These are phyloP conservation scores for Puffinus mauretanicus DNA, from an alignment of 2,113 vertebrate species.

Conservation along the genomic window DNA sequence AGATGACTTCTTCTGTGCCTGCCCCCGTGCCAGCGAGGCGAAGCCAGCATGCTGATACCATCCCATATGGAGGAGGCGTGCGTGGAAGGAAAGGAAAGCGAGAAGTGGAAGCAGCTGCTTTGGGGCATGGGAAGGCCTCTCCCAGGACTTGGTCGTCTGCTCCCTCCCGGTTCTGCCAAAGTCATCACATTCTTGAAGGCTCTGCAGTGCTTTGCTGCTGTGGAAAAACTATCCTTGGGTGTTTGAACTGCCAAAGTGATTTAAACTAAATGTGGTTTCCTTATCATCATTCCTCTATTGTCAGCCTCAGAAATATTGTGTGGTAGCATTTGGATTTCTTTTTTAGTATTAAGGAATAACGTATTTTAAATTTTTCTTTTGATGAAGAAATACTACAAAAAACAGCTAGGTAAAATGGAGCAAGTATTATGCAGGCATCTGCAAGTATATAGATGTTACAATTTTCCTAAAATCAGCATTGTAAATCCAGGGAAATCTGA, in stretches of 20 bases:
- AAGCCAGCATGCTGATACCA: background rate
- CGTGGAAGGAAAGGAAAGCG: background rate
- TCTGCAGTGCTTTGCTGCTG: background rate
- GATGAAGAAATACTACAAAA: background rate
- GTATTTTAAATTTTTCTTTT: background rate
- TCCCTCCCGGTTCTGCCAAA: background rate
- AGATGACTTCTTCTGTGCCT: background rate
- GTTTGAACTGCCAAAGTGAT: background rate
- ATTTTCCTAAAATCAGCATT: background rate
- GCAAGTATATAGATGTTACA: background rate
- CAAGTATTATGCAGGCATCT: background rate
- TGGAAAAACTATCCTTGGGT: background rate
- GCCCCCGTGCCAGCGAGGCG: accelerated
- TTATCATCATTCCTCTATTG: background rate
- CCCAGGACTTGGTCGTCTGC: background rate
- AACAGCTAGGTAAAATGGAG: background rate
- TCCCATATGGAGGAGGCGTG: accelerated
- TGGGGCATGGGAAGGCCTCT: accelerated
- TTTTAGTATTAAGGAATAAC: background rate
- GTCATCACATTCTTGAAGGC: background rate
- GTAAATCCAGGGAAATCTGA: background rate
- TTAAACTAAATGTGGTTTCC: background rate
- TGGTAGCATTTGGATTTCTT: background rate
- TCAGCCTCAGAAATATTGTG: background rate
- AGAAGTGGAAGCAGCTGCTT: background rate